A percentile compares a stretch with the other conserved stretches of the same genome.
Evolutionary conservation across 2,888 invertebrate species (phyloP).

Genomic region (Drosophila fungiperda): DNA sequence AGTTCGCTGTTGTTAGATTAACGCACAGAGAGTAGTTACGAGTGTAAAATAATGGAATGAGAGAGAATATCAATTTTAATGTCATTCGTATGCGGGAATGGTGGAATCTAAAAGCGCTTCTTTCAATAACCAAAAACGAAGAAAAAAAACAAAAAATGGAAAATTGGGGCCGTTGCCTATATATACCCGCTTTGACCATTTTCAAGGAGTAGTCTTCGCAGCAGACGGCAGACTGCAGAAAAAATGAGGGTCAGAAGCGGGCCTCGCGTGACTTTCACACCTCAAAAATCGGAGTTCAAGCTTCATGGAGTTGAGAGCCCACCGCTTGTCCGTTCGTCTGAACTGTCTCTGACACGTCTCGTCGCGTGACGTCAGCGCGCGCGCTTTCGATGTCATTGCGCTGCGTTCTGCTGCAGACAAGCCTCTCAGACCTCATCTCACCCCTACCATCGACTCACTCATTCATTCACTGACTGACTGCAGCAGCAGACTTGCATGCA

Average conservation of each 20-base stretch:
- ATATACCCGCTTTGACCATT: background rate
- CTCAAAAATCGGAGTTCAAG: conserved; percentile 59
- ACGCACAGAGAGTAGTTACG: background rate
- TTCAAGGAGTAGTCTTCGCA: background rate
- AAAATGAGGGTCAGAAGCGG: conserved; percentile 13
- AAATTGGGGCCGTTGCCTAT: no score
- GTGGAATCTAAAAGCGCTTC: background rate
- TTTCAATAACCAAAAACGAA: background rate
- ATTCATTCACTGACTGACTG: conserved; percentile 37
- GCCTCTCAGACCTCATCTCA: conserved; percentile 39
- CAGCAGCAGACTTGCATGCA: conserved; percentile 47
- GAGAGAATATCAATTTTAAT: background rate
- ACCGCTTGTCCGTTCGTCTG: conserved; percentile 10
- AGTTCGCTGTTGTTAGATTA: background rate
- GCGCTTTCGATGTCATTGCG: conserved; percentile 71
- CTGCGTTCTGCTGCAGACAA: conserved; percentile 52
- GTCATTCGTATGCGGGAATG: background rate
- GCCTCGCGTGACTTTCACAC: conserved; percentile 76
- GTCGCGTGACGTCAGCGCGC: conserved; percentile 61
- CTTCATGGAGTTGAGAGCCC: conserved; percentile 44
- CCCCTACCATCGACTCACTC: conserved; percentile 1
- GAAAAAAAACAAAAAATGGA: background rate
- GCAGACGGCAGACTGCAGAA: background rate
- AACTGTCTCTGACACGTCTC: conserved; percentile 27
- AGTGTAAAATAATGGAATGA: background rate